Evolutionary conservation across 2,113 vertebrate species (phyloP).

Genomic region (Brachypteracias leptosomus): DNA sequence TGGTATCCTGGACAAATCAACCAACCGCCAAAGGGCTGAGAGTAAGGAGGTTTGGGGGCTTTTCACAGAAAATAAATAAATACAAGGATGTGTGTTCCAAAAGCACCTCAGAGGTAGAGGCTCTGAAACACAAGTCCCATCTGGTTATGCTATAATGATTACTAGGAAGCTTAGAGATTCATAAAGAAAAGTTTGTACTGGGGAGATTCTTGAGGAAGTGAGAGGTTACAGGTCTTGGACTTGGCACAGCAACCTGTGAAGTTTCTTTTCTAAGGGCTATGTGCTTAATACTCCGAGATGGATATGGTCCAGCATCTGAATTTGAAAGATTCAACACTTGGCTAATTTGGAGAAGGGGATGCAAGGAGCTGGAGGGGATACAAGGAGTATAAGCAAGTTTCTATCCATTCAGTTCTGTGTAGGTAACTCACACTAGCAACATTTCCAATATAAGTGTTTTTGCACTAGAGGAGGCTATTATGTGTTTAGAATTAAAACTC

Average conservation of each 20-base stretch:
- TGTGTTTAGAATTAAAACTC: neutral
- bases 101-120: neutral
- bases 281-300: neutral
- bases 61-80: neutral
- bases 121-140: neutral
- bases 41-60: neutral
- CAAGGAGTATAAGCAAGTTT: neutral
- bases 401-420: fast-evolving
- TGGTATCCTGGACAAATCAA: neutral
- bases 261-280: neutral
- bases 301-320: neutral
- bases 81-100: neutral
- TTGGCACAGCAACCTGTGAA: fast-evolving
- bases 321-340: neutral
- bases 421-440: neutral
- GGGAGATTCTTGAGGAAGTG: neutral
- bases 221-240: neutral
- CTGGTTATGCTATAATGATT: neutral
- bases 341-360: neutral
- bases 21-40: neutral
- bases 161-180: neutral
- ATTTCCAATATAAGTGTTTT: neutral
- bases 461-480: fast-evolving
- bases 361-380: neutral
- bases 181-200: neutral